Evolutionary conservation across 2,797 vertebrate species (phyloP).

Genomic region (Lindbergichthys nudifrons): DNA sequence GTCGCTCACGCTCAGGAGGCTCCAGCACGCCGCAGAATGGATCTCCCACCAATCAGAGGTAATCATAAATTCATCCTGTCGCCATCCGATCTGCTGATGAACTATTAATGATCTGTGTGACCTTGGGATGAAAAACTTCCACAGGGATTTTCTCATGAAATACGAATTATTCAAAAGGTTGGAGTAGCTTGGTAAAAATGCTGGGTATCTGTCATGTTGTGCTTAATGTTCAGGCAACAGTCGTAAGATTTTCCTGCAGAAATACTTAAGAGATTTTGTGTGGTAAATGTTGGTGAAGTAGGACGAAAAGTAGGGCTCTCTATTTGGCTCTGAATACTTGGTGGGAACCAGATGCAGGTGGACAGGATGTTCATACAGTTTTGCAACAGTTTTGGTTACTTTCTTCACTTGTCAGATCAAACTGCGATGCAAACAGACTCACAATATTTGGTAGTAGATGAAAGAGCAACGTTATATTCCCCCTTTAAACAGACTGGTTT

Average conservation of each 20-base stretch:
- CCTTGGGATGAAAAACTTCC: conserved; percentile 43
- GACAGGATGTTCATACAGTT: not conserved
- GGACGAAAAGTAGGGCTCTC: too few species aligned
- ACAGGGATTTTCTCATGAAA: not conserved
- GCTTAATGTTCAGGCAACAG: too few species aligned
- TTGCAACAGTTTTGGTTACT: not conserved
- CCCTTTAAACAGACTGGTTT: too few species aligned
- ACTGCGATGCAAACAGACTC: not conserved
- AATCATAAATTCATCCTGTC: conserved; percentile 50
- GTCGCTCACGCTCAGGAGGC: conserved; percentile 41
- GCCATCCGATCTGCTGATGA: conserved; percentile 53
- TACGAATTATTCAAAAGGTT: not conserved
- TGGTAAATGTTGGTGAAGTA: too few species aligned
- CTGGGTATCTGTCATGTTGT: not conserved
- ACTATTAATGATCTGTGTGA: conserved; percentile 57
- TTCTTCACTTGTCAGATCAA: not conserved
- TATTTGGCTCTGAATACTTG: not conserved
- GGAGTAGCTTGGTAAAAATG: not conserved
- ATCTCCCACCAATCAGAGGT: conserved; percentile 84
- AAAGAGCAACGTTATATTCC: not conserved
- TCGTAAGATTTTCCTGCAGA: too few species aligned
- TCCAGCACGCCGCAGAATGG: conserved; percentile 75
- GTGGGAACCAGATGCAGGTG: not conserved
- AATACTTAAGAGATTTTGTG: too few species aligned
- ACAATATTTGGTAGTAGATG: not conserved